These are phyloP conservation scores for Ganaspis brasiliensis DNA, from an alignment of 2,888 invertebrate species.

Conservation along the genomic window DNA sequence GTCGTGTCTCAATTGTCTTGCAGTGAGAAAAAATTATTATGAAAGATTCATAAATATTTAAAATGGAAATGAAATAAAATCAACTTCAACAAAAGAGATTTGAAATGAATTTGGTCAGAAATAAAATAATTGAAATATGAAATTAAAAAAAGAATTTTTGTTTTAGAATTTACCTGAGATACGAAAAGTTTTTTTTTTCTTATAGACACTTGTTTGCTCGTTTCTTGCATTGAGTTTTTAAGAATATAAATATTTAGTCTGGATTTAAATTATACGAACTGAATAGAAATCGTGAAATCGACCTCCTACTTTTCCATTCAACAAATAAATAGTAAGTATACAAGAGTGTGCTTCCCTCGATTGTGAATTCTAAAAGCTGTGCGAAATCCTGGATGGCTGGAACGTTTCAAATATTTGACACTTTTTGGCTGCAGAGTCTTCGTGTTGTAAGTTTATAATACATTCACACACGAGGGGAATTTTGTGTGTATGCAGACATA, in stretches of 20 bases:
- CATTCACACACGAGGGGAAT: neutral
- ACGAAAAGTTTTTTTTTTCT: neutral
- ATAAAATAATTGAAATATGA: too few relatives aligned
- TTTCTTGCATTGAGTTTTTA: neutral
- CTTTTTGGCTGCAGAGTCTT: slow-evolving; percentile 30
- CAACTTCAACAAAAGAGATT: too few relatives aligned
- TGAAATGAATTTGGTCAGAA: too few relatives aligned
- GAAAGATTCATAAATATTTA: too few relatives aligned
- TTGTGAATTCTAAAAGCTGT: slow-evolving; percentile 41
- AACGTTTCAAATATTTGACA: slow-evolving; percentile 42
- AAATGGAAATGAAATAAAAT: too few relatives aligned
- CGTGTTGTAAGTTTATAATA: neutral
- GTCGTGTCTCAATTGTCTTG: too few relatives aligned
- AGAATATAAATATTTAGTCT: slow-evolving; percentile 29
- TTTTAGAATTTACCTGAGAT: neutral
- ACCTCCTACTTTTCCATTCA: slow-evolving; percentile 34
- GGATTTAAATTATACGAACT: slow-evolving; percentile 9
- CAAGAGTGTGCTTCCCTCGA: slow-evolving; percentile 37
- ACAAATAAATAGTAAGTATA: slow-evolving; percentile 29
- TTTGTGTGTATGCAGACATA: neutral
- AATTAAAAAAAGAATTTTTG: too few relatives aligned
- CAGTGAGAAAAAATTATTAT: too few relatives aligned
- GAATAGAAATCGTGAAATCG: slow-evolving; percentile 35
- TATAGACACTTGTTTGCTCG: neutral
- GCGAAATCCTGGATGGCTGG: slow-evolving; percentile 30